Evolutionary conservation across 1,140 invertebrate species (phyloP), one percentile per base, ranked within the genome.

Genomic region (Pristionchus pacificus): DNA sequence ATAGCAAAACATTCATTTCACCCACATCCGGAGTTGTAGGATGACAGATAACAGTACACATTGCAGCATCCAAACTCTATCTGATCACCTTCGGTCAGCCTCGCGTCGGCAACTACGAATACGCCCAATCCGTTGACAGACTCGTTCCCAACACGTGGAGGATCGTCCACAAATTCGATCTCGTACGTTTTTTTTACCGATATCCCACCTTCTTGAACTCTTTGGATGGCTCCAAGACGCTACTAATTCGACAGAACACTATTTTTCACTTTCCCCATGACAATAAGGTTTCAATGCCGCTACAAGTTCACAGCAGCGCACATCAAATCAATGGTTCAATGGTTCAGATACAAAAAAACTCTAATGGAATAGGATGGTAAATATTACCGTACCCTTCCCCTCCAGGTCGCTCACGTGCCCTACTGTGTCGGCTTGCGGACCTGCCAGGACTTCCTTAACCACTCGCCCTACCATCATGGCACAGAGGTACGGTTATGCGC

Each of bases 381-480:
- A 3, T 33, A 6, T 63, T 27, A 61, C 25, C 25, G 25, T 14
- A 61, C 24, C 25, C 25, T 27, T 27, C 19, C 19, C 55, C 0
- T 70, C 19, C 33, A 71, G 69, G 69, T 75, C 1, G 65, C 74
- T 14, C 74, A 75, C 55, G 68, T 75, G n/a, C 74, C 74, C 14
- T 58, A 57, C 30, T 75, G 74, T 49, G 32, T 58, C n/a, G 59
- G 55, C 32, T 28, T 1, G 13, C 28, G 74, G 0, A 28, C 27
- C 2, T 75, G 74, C 49, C 24, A 58, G 13, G 66, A 65, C 15
- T 74, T 73, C 66, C 68, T 58, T 71, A 75, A 75, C 63, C 74
- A 75, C 66, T 66, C 64, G n/a, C 66, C 74, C 31, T 75, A 75
- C 65, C 74, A 75, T 59, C 74, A 75, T 49, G 74, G 74, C 10